A percentile compares a stretch with the other conserved stretches of the same genome.
phyloP scores from a whole-genome alignment of 1,140 invertebrate genomes.

The Hormaphis cornu region DNA sequence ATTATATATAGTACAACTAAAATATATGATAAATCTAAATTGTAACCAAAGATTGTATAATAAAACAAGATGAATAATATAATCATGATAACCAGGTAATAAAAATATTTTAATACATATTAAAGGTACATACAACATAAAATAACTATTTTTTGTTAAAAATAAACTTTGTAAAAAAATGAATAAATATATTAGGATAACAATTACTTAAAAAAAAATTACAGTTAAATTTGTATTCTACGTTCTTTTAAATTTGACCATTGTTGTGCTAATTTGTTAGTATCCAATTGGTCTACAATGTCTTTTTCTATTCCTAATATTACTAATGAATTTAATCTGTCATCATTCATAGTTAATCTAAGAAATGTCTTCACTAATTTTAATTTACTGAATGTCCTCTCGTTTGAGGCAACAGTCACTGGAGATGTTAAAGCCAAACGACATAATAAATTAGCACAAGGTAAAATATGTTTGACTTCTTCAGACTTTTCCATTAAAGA shows the following conservation, averaged over 20 bases:
- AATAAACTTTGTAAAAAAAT: not conserved
- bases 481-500: not conserved
- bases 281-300: not conserved
- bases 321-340: not conserved
- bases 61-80: not conserved
- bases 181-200: not conserved
- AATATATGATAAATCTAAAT: no score
- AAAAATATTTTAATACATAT: not conserved
- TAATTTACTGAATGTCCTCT: not conserved
- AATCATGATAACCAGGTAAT: not conserved
- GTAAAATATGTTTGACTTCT: not conserved
- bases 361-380: not conserved
- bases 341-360: not conserved
- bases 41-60: no score
- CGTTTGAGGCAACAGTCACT: not conserved
- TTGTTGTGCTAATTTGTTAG: not conserved
- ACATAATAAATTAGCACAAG: slow-evolving; percentile 1
- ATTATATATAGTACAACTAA: no score
- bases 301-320: no score
- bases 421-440: not conserved
- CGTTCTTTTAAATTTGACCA: slow-evolving; percentile 7
- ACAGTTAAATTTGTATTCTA: not conserved
- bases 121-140: not conserved
- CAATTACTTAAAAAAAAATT: not conserved
- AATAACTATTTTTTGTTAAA: not conserved